Evolutionary conservation across 2,888 invertebrate species (phyloP).

Genomic region (Meiosimyza decipiens): DNA sequence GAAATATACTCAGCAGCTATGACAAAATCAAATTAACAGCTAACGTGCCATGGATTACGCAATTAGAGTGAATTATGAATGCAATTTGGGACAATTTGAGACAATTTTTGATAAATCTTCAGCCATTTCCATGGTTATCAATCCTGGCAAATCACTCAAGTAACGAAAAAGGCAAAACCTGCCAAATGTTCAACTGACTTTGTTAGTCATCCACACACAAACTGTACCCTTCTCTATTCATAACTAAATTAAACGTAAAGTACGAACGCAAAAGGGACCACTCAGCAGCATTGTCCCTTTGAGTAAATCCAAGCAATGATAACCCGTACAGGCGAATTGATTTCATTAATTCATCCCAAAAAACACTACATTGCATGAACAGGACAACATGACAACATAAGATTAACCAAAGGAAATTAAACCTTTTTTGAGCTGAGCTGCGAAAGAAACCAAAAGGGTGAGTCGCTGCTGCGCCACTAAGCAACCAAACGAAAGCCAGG

Average conservation of each 20-base stretch:
- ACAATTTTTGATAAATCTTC: constrained; percentile 46
- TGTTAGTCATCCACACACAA: background rate
- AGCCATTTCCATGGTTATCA: constrained; percentile 55
- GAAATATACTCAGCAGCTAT: background rate
- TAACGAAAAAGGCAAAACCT: too few relatives aligned
- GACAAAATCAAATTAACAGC: constrained; percentile 46
- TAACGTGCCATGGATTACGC: constrained; percentile 45
- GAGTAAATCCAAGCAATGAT: constrained; percentile 25
- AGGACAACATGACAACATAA: background rate
- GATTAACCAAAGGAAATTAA: constrained; percentile 26
- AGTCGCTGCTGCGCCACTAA: background rate
- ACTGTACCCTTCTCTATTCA: constrained; percentile 33
- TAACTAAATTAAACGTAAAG: constrained; percentile 44
- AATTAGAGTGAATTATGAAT: constrained; percentile 60
- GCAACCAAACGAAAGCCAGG: background rate
- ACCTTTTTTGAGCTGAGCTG: background rate
- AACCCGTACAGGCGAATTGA: constrained; percentile 33
- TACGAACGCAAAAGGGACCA: constrained; percentile 13
- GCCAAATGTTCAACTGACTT: background rate
- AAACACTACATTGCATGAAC: constrained; percentile 22
- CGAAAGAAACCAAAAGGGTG: background rate
- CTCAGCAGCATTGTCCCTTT: background rate
- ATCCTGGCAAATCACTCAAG: constrained; percentile 40
- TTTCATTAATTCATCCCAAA: constrained; percentile 28
- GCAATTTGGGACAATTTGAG: constrained; percentile 58